Conservation (phyloP, 2,797 vertebrate genomes). For the Microctenopoma steveboyesi region DNA sequence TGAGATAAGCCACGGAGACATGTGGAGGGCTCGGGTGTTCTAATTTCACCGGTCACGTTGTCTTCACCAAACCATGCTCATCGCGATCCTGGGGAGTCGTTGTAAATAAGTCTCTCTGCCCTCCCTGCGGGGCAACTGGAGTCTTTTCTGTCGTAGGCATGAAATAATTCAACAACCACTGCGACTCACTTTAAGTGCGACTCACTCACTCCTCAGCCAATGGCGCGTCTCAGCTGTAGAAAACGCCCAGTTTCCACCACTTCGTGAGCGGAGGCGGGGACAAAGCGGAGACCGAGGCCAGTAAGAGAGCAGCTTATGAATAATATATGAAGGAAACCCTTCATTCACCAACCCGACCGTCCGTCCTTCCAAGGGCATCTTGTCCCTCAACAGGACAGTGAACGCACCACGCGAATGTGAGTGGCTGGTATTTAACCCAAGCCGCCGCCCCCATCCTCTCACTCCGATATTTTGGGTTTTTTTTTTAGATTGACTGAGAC, state of each 20-base stretch:
- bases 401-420: slow-evolving; percentile 60
- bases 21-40: slow-evolving; percentile 28
- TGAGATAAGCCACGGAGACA: slow-evolving; percentile 6
- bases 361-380: neutral
- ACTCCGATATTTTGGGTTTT: slow-evolving; percentile 18
- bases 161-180: slow-evolving; percentile 42
- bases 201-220: slow-evolving; percentile 53
- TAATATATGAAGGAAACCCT: slow-evolving; percentile 11
- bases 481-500: slow-evolving; percentile 69
- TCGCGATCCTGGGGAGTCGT: slow-evolving; percentile 27
- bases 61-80: slow-evolving; percentile 36
- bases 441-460: slow-evolving; percentile 63
- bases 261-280: slow-evolving; percentile 6
- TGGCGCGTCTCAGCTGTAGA: slow-evolving; percentile 18
- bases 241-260: slow-evolving; percentile 56
- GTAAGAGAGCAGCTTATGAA: slow-evolving; percentile 50
- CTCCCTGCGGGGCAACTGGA: neutral
- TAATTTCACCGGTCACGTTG: slow-evolving; percentile 59
- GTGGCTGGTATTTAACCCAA: slow-evolving; percentile 39
- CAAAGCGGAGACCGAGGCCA: slow-evolving; percentile 1
- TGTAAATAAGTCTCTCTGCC: slow-evolving; percentile 58
- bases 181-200: slow-evolving; percentile 1
- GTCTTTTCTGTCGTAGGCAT: slow-evolving; percentile 22
- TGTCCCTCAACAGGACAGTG: slow-evolving; percentile 23
- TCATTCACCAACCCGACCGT: slow-evolving; percentile 9